These are phyloP conservation scores for Dendroctonus valens DNA, from an alignment of 1,140 invertebrate genomes.

Conservation along the genomic window DNA sequence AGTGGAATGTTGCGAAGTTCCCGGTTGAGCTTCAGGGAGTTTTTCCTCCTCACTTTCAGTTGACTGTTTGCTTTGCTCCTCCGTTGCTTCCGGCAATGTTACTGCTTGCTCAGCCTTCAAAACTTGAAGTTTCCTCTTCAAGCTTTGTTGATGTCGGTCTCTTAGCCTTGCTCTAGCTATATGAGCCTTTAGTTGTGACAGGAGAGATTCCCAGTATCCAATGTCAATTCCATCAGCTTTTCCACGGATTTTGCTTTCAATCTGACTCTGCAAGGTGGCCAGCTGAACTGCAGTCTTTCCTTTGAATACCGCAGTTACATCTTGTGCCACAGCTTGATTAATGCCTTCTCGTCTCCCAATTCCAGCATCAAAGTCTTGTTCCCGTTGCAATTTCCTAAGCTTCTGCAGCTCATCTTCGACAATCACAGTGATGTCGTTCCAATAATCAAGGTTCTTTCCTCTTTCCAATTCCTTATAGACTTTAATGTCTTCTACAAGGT, in stretches of 20 bases:
- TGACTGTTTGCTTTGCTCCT: conserved; percentile 32
- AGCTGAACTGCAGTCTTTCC: conserved; percentile 90
- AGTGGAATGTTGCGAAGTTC: conserved; percentile 30
- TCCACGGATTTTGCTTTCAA: conserved; percentile 83
- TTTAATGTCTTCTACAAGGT: conserved; percentile 96
- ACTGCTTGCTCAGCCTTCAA: conserved; percentile 87
- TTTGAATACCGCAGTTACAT: conserved; percentile 89
- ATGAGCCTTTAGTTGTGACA: conserved; percentile 92
- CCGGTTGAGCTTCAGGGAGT: conserved; percentile 20
- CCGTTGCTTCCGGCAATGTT: conserved; percentile 48
- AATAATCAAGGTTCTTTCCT: conserved; percentile 88
- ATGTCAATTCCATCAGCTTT: conserved; percentile 91
- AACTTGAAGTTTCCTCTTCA: conserved; percentile 85
- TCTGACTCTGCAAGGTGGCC: conserved; percentile 77
- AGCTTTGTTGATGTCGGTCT: conserved; percentile 89
- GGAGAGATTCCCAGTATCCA: conserved; percentile 90
- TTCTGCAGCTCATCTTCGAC: conserved; percentile 94
- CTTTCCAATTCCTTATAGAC: conserved; percentile 85
- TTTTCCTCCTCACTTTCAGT: not conserved
- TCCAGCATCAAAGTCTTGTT: conserved; percentile 62
- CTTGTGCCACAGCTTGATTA: conserved; percentile 86
- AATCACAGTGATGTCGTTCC: conserved; percentile 96
- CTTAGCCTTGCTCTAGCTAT: conserved; percentile 89
- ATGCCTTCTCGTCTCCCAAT: conserved; percentile 82
- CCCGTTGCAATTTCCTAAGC: conserved; percentile 70